Evolutionary conservation across 1,140 invertebrate species (phyloP).

Genomic region (Aphelinus atriplicis): DNA sequence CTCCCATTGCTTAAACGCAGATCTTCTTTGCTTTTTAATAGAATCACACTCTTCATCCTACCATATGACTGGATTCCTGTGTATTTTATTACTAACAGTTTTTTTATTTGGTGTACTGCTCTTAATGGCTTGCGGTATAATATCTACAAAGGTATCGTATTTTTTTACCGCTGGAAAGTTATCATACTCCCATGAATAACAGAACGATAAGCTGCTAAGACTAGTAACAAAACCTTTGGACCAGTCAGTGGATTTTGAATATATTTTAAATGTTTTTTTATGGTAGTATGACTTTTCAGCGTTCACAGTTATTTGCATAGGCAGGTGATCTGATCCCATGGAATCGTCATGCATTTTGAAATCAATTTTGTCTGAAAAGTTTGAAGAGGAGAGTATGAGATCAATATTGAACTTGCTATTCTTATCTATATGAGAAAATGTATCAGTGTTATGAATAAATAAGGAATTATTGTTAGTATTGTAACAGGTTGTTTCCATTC

Average conservation of each 20-base stretch:
- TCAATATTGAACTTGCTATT: slow-evolving; percentile 1
- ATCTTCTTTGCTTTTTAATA: slow-evolving; percentile 17
- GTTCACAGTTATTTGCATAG: background rate
- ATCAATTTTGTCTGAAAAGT: background rate
- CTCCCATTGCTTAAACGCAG: slow-evolving; percentile 34
- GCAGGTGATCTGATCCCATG: slow-evolving; percentile 13
- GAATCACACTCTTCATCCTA: slow-evolving; percentile 35
- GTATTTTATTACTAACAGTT: background rate
- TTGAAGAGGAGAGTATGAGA: background rate
- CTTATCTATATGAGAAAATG: background rate
- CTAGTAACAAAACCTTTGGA: background rate
- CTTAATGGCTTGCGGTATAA: background rate
- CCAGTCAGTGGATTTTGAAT: slow-evolving; percentile 6
- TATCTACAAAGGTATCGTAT: background rate
- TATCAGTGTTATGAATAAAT: background rate
- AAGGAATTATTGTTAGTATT: background rate
- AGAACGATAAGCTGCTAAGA: background rate
- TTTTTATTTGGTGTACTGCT: background rate
- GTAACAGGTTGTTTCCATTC: slow-evolving; percentile 16
- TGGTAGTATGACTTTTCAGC: background rate
- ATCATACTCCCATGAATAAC: background rate
- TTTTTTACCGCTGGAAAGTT: background rate
- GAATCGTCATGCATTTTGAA: background rate
- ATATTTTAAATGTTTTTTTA: slow-evolving; percentile 1
- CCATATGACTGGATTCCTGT: slow-evolving; percentile 36